These are phyloP conservation scores for Anguilla japonica DNA, from an alignment of 2,113 vertebrate genomes.

Conservation along the genomic window DNA sequence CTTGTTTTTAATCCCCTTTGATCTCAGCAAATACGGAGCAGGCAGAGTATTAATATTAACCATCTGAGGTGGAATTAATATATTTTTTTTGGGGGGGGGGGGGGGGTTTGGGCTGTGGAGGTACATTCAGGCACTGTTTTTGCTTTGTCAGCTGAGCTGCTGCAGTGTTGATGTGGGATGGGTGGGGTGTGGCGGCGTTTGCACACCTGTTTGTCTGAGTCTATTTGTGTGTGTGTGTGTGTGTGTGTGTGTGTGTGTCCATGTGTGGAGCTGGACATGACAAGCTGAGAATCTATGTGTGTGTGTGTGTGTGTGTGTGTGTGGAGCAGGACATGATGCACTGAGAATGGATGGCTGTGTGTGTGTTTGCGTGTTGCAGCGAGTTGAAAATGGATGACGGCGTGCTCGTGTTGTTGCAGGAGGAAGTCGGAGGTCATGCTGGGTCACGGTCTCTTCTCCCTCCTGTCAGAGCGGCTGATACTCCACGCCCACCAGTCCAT, in stretches of 20 bases:
- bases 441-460: conserved; percentile 89
- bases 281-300: too few species aligned
- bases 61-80: neutral
- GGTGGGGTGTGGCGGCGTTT: neutral
- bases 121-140: neutral
- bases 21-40: neutral
- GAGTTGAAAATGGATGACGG: neutral
- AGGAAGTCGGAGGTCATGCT: conserved; percentile 97
- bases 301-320: too few species aligned
- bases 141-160: neutral
- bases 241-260: too few species aligned
- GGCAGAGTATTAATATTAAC: neutral
- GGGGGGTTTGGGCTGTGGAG: neutral
- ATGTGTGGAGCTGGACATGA: too few species aligned
- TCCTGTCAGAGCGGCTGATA: conserved; percentile 90
- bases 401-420: conserved; percentile 63
- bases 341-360: neutral
- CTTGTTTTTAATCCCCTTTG: neutral
- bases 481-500: conserved; percentile 87
- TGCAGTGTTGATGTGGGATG: neutral
- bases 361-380: neutral
- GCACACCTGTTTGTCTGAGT: too few species aligned
- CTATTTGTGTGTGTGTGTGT: too few species aligned
- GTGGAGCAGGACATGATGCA: neutral
- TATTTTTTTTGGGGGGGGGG: neutral